These are phyloP conservation scores for Sclerurus mexicanus DNA, from an alignment of 2,113 vertebrate genomes.

Conservation along the genomic window DNA sequence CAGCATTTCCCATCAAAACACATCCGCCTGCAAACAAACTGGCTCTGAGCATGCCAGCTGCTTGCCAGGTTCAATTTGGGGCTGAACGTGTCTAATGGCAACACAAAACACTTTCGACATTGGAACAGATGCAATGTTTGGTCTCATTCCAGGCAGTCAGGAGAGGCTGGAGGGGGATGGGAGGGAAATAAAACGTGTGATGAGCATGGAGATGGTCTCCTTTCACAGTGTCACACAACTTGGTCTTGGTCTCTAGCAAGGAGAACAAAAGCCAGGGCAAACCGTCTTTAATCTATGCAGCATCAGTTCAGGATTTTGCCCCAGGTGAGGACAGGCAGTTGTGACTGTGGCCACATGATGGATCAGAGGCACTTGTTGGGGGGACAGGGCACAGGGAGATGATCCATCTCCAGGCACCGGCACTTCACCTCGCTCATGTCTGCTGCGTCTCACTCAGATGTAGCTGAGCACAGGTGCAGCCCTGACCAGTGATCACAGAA, in stretches of 20 bases:
- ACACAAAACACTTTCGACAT: not conserved
- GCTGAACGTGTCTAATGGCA: not conserved
- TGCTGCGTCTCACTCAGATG: not conserved
- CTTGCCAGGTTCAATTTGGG: slow-evolving; percentile 43
- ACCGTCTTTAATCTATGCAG: not conserved
- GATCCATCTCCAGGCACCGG: not conserved
- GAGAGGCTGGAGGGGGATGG: not conserved
- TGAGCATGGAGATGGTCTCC: not conserved
- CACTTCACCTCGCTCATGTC: accelerated
- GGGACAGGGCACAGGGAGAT: not conserved
- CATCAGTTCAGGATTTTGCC: not conserved
- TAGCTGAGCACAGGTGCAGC: not conserved
- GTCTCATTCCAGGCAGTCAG: not conserved
- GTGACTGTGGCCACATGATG: accelerated
- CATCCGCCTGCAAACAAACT: not conserved
- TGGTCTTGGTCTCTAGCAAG: not conserved
- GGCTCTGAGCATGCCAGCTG: slow-evolving; percentile 3
- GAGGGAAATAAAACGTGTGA: not conserved
- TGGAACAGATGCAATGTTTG: not conserved
- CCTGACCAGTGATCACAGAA: accelerated
- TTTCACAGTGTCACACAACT: not conserved
- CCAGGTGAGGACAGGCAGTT: not conserved
- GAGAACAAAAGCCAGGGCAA: not conserved
- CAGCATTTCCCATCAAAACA: slow-evolving; percentile 16
- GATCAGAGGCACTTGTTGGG: not conserved